These are phyloP conservation scores for Phortica okadai DNA, from an alignment of 2,888 invertebrate species.

Conservation along the genomic window DNA sequence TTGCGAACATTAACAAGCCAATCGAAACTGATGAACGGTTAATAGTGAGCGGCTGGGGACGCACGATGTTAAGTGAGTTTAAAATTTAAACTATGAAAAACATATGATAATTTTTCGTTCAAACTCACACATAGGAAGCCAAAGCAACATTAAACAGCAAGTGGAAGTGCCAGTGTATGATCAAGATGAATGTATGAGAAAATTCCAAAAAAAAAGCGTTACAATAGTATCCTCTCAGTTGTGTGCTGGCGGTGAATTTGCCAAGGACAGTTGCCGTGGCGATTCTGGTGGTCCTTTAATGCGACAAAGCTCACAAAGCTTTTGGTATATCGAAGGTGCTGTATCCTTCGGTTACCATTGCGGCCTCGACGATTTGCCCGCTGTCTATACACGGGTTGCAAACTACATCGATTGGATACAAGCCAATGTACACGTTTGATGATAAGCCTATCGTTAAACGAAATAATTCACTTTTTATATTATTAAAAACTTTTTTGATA, in stretches of 20 bases:
- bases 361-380: constrained; percentile 78
- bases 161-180: constrained; percentile 77
- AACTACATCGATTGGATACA: constrained; percentile 81
- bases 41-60: constrained; percentile 82
- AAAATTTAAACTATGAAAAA: too few relatives aligned
- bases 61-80: constrained; percentile 75
- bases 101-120: neutral
- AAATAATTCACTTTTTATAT: too few relatives aligned
- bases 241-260: neutral
- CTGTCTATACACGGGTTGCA: constrained; percentile 81
- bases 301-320: neutral
- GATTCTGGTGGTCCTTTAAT: neutral
- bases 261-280: neutral
- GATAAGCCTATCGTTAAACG: too few relatives aligned
- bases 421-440: too few relatives aligned
- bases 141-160: constrained; percentile 73
- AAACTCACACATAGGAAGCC: constrained; percentile 56
- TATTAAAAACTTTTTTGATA: too few relatives aligned
- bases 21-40: constrained; percentile 75
- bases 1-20: constrained; percentile 63
- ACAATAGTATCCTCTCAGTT: constrained; percentile 49
- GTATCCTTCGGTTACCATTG: constrained; percentile 77
- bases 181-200: constrained; percentile 75
- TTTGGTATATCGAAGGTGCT: constrained; percentile 60
- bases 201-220: constrained; percentile 62